These are phyloP conservation scores for Thalassophryne amazonica DNA, from an alignment of 2,797 vertebrate genomes.

Conservation along the genomic window DNA sequence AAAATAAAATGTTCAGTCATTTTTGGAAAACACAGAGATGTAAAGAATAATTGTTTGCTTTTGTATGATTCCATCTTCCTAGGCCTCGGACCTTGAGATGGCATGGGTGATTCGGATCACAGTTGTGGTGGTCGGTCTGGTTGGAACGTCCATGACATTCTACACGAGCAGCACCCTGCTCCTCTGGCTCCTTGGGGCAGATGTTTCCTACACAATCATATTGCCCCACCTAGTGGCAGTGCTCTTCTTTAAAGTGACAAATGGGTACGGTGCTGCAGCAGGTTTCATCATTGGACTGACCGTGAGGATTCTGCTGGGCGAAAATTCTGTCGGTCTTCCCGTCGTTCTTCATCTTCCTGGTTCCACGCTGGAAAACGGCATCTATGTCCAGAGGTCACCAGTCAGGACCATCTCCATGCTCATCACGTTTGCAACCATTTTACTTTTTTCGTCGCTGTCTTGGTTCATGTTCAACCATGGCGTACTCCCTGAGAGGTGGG, in stretches of 20 bases:
- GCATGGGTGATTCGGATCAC: conserved; percentile 68
- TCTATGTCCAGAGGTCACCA: conserved; percentile 69
- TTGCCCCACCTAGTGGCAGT: conserved; percentile 76
- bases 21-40: neutral
- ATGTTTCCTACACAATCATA: conserved; percentile 73
- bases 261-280: conserved; percentile 60
- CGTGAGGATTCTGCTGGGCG: conserved; percentile 43
- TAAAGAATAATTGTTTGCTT: neutral
- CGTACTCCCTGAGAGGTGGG: conserved; percentile 44
- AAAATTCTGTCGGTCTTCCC: conserved; percentile 53
- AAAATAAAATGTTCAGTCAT: neutral
- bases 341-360: conserved; percentile 66
- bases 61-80: neutral
- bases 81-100: conserved; percentile 76
- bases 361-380: conserved; percentile 47
- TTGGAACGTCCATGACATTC: conserved; percentile 66
- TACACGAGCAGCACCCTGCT: conserved; percentile 54
- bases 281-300: conserved; percentile 29
- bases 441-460: conserved; percentile 23
- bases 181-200: conserved; percentile 76
- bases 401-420: conserved; percentile 74
- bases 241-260: conserved; percentile 68
- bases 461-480: conserved; percentile 28
- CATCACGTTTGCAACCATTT: conserved; percentile 41
- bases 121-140: conserved; percentile 63